These are phyloP conservation scores for Cylloceria caligata DNA, from an alignment of 2,888 invertebrate genomes.

Conservation along the genomic window DNA sequence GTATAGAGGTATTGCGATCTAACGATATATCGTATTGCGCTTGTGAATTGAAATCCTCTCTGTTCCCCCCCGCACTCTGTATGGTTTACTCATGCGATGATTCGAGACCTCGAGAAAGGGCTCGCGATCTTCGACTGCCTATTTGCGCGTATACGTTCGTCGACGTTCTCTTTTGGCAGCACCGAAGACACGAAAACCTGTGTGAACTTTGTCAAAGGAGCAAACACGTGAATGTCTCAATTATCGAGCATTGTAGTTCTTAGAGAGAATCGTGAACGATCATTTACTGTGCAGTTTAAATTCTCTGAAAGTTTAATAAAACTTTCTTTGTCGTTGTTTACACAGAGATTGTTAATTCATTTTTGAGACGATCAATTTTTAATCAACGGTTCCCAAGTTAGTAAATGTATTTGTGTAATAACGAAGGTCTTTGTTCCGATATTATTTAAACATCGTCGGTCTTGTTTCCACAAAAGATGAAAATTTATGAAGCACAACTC, in stretches of 20 bases:
- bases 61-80: not conserved
- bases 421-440: no score
- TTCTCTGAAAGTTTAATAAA: not conserved
- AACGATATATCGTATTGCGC: slow-evolving; percentile 11
- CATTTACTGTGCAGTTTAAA: no score
- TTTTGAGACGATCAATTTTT: no score
- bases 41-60: slow-evolving; percentile 51
- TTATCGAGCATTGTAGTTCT: slow-evolving; percentile 29
- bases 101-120: slow-evolving; percentile 59
- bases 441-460: no score
- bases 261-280: not conserved
- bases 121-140: slow-evolving; percentile 7
- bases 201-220: slow-evolving; percentile 57
- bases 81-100: not conserved
- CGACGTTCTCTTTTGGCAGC: slow-evolving; percentile 55
- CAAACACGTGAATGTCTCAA: slow-evolving; percentile 49
- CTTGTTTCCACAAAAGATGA: no score
- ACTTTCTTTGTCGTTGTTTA: not conserved
- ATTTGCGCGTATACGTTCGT: not conserved
- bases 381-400: no score
- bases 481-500: no score
- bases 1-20: slow-evolving; percentile 25
- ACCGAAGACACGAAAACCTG: slow-evolving; percentile 23
- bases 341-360: no score
- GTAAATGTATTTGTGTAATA: no score